Conservation (phyloP, 1,140 invertebrate species). For the Sminthurinus signatus region DNA sequence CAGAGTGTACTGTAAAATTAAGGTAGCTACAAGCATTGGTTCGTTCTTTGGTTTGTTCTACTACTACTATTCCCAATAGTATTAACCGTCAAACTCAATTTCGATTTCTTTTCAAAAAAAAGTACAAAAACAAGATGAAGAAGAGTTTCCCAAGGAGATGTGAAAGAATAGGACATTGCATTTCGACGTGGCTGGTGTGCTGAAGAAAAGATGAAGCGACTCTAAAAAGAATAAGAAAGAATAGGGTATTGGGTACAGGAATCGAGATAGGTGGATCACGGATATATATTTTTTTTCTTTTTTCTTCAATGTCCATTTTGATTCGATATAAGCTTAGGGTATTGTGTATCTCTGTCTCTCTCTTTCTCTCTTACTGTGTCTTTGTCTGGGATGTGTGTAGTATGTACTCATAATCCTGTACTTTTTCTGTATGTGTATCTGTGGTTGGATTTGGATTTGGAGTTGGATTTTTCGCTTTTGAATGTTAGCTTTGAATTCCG, state of each 20-base stretch:
- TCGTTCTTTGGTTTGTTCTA: too few relatives aligned
- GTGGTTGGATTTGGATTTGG: neutral
- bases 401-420: too few relatives aligned
- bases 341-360: neutral
- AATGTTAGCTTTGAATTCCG: too few relatives aligned
- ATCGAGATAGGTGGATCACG: neutral
- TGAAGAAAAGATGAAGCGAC: neutral
- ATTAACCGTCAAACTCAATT: too few relatives aligned
- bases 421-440: too few relatives aligned
- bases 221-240: conserved; percentile 2
- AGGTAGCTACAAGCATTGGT: too few relatives aligned
- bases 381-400: too few relatives aligned
- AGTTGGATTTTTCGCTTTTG: neutral
- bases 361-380: too few relatives aligned
- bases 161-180: neutral
- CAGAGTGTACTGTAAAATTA: too few relatives aligned
- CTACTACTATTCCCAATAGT: too few relatives aligned
- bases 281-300: neutral
- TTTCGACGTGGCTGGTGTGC: neutral
- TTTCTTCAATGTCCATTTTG: conserved; percentile 10
- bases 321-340: neutral
- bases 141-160: neutral
- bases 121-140: neutral
- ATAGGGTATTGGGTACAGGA: too few relatives aligned
- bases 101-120: neutral